Conservation (phyloP, 2,797 vertebrate genomes). For the Poeciliopsis paucimaculata region DNA sequence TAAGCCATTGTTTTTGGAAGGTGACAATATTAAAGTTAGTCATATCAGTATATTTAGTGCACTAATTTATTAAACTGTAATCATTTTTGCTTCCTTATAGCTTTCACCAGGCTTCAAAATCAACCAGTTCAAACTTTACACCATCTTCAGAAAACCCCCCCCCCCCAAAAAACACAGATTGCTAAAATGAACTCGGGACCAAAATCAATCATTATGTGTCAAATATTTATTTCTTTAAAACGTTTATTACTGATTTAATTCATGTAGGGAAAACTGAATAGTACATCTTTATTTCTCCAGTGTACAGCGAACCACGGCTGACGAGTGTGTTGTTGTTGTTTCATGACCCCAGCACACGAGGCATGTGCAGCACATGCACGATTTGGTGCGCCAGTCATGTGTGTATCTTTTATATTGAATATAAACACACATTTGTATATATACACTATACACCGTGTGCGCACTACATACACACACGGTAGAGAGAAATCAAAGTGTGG, state of each 20-base stretch:
- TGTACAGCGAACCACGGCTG: constrained; percentile 85
- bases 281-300: constrained; percentile 82
- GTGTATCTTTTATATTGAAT: constrained; percentile 79
- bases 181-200: constrained; percentile 43
- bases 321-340: constrained; percentile 71
- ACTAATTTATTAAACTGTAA: too few relatives aligned
- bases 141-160: constrained; percentile 32
- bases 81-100: neutral
- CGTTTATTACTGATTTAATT: constrained; percentile 83
- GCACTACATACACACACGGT: constrained; percentile 59
- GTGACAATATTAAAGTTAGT: neutral
- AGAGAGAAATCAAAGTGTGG: constrained; percentile 67
- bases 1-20: neutral
- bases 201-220: constrained; percentile 69
- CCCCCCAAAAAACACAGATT: neutral
- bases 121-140: constrained; percentile 32
- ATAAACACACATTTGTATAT: constrained; percentile 81
- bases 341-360: constrained; percentile 68
- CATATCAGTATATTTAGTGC: neutral
- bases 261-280: constrained; percentile 79
- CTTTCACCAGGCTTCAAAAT: neutral
- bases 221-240: constrained; percentile 85
- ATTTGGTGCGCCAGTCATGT: constrained; percentile 65
- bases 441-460: constrained; percentile 75
- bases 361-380: constrained; percentile 63